A percentile compares a stretch with the other conserved stretches of the same genome.
These are phyloP conservation scores for Boloria selene DNA, from an alignment of 2,888 invertebrate species.

Conservation along the genomic window DNA sequence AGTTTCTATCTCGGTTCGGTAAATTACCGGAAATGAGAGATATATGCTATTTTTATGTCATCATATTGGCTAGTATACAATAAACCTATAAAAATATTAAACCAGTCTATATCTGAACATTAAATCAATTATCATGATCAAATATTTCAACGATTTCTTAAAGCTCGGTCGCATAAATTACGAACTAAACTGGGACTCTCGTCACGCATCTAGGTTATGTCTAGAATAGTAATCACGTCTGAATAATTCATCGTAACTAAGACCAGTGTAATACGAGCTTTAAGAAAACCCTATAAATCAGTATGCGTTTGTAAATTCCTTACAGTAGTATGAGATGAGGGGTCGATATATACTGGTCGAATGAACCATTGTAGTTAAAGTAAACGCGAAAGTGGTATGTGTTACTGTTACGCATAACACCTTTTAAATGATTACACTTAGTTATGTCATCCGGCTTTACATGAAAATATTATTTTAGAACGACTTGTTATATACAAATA, in stretches of 20 bases:
- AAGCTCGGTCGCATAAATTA: slow-evolving; percentile 25
- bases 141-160: neutral
- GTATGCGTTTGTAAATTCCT: slow-evolving; percentile 14
- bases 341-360: slow-evolving; percentile 18
- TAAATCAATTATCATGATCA: slow-evolving; percentile 1
- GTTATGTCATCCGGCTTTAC: neutral
- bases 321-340: slow-evolving; percentile 13
- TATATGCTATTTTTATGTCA: too few relatives aligned
- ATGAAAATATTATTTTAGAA: too few relatives aligned
- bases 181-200: slow-evolving; percentile 22
- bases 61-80: too few relatives aligned
- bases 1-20: too few relatives aligned
- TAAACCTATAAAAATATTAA: too few relatives aligned
- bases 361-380: slow-evolving; percentile 12
- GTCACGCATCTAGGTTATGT: slow-evolving; percentile 39
- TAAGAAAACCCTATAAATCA: slow-evolving; percentile 10
- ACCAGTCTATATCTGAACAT: neutral
- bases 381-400: slow-evolving; percentile 46
- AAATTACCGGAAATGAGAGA: too few relatives aligned
- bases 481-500: too few relatives aligned
- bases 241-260: slow-evolving; percentile 51
- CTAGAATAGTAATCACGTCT: slow-evolving; percentile 58
- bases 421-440: slow-evolving; percentile 10
- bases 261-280: slow-evolving; percentile 31
- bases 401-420: slow-evolving; percentile 16